Percentiles rank a stretch among this genome's conserved stretches.
Conservation (phyloP, 2,113 vertebrate species). For the Callospermophilus lateralis region DNA sequence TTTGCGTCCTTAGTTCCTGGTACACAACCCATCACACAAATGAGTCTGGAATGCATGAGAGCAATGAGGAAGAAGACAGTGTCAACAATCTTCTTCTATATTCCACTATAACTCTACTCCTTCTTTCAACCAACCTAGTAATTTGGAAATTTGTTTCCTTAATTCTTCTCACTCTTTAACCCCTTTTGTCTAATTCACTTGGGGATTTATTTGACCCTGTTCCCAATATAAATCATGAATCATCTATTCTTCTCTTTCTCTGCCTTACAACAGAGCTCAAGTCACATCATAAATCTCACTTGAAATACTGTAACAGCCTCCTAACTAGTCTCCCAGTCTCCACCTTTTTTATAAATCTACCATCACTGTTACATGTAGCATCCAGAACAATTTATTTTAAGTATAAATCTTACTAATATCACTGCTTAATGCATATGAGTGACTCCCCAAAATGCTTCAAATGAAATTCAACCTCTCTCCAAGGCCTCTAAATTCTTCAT, state of each 20-base stretch:
- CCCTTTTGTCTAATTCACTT: neutral
- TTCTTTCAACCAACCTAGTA: neutral
- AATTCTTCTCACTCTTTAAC: neutral
- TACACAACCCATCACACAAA: neutral
- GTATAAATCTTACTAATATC: neutral
- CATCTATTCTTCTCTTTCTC: neutral
- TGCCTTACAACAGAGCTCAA: neutral
- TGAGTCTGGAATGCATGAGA: neutral
- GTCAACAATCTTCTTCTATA: neutral
- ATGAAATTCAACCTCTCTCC: neutral
- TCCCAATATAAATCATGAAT: neutral
- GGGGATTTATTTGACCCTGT: neutral
- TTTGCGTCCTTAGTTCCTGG: neutral
- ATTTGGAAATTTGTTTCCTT: neutral
- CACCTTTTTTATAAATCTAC: neutral
- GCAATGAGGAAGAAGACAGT: neutral
- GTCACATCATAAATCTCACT: neutral
- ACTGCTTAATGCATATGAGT: neutral
- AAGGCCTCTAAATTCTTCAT: neutral
- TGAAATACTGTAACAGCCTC: neutral
- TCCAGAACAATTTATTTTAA: neutral
- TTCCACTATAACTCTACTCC: neutral
- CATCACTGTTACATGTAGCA: neutral
- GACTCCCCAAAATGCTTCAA: neutral
- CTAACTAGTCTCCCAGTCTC: neutral